Conservation (phyloP, 2,113 vertebrate species). For the Pangasianodon hypophthalmus region DNA sequence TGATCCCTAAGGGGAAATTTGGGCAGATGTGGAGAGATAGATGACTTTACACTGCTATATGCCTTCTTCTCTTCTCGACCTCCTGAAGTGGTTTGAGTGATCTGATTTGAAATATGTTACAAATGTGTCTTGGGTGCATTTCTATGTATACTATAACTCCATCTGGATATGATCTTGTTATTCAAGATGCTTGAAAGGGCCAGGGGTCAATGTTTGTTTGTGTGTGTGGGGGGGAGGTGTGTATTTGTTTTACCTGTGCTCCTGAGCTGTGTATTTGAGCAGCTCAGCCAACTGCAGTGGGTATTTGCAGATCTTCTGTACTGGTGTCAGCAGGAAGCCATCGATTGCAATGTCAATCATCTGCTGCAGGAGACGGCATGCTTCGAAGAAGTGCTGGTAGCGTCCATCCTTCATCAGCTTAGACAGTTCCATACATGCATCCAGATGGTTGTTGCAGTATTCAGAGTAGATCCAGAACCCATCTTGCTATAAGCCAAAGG, state of each 20-base stretch:
- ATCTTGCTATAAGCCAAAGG: constrained; percentile 78
- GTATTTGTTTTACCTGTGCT: constrained; percentile 78
- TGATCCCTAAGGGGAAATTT: not conserved
- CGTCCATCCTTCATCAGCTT: constrained; percentile 88
- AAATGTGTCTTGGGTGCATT: not conserved
- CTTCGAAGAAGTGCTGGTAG: constrained; percentile 90
- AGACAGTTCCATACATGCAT: constrained; percentile 89
- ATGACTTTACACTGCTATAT: not conserved
- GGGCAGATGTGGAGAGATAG: not conserved
- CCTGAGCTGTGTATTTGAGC: constrained; percentile 87
- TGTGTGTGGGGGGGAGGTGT: not conserved
- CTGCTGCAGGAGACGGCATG: constrained; percentile 85
- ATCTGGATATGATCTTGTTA: not conserved
- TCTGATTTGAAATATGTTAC: not conserved
- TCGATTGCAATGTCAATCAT: constrained; percentile 91
- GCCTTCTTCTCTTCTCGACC: no score
- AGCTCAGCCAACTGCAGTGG: constrained; percentile 87
- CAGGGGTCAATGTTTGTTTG: not conserved
- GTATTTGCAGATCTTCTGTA: constrained; percentile 93
- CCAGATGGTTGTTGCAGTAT: constrained; percentile 90
- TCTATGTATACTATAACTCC: not conserved
- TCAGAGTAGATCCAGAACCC: constrained; percentile 92
- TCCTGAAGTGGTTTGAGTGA: not conserved
- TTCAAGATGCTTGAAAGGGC: not conserved
- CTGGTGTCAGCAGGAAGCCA: constrained; percentile 86